These are phyloP conservation scores for Malurus cyaneus DNA, from an alignment of 2,113 vertebrate species.

Conservation along the genomic window DNA sequence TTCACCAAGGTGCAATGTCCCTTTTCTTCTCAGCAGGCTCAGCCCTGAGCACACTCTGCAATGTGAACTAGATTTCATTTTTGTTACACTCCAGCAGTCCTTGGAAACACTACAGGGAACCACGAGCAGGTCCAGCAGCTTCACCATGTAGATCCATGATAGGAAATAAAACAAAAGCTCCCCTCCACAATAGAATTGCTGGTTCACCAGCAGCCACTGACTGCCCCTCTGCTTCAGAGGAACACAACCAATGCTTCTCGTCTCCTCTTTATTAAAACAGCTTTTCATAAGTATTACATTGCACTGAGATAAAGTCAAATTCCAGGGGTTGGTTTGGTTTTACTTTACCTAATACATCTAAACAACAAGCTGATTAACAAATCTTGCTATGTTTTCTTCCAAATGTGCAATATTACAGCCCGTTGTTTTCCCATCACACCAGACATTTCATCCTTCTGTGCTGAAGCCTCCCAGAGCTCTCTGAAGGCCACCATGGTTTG, in stretches of 20 bases:
- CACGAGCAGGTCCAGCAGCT: neutral
- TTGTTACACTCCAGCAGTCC: neutral
- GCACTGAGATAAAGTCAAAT: neutral
- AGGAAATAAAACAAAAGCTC: neutral
- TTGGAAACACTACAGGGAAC: neutral
- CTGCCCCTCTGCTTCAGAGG: neutral
- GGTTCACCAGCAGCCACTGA: neutral
- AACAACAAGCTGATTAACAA: neutral
- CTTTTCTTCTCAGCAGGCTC: neutral
- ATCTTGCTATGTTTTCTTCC: neutral
- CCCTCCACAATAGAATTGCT: neutral
- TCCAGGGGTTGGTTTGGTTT: neutral
- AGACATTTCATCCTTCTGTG: neutral
- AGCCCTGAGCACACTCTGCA: neutral
- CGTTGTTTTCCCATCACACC: neutral
- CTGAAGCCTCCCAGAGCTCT: neutral
- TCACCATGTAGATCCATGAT: neutral
- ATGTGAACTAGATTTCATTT: neutral
- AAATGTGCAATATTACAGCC: neutral
- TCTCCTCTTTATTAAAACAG: neutral
- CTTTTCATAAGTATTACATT: neutral
- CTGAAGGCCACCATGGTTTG: neutral
- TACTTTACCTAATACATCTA: neutral
- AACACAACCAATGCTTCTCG: neutral
- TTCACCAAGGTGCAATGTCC: neutral